A percentile compares a stretch with the other conserved stretches of the same genome.
phyloP scores from a whole-genome alignment of 1,140 invertebrate genomes.

The Microvelia longipes region DNA sequence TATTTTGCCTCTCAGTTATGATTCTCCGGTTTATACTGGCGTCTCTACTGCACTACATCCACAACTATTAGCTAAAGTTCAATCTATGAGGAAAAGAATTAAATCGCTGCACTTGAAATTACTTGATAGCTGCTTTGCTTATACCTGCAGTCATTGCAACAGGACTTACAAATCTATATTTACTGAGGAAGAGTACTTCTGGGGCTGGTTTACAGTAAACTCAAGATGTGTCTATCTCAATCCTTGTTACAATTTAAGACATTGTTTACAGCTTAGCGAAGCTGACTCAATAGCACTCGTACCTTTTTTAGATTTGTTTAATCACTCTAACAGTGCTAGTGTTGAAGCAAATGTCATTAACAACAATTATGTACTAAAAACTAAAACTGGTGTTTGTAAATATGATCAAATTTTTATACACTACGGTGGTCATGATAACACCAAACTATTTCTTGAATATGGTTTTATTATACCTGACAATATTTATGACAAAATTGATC shows the following conservation, averaged over 20 bases:
- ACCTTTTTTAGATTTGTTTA: conserved; percentile 46
- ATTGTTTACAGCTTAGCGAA: conserved; percentile 18
- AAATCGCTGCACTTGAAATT: conserved; percentile 13
- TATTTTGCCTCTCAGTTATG: conserved; percentile 30
- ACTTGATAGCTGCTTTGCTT: not conserved
- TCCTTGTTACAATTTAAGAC: conserved; percentile 16
- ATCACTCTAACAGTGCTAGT: conserved; percentile 33
- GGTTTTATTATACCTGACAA: conserved; percentile 24
- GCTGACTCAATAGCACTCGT: conserved; percentile 36
- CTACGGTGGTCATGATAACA: conserved; percentile 24
- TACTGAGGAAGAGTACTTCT: conserved; percentile 22
- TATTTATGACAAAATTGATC: conserved; percentile 18
- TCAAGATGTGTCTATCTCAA: conserved; percentile 36
- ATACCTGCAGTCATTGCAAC: conserved; percentile 21
- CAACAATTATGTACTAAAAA: conserved; percentile 20
- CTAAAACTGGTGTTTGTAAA: conserved; percentile 20
- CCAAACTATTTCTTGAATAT: conserved; percentile 24
- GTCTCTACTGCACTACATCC: conserved; percentile 17
- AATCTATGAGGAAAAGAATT: conserved; percentile 17
- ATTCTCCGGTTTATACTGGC: conserved; percentile 24
- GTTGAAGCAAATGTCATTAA: conserved; percentile 18
- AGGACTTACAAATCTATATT: conserved; percentile 17
- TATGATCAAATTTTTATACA: conserved; percentile 25
- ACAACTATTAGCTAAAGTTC: conserved; percentile 18
- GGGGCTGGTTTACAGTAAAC: conserved; percentile 42